Evolutionary conservation across 2,113 vertebrate species (phyloP).

Genomic region (Felis chaus): DNA sequence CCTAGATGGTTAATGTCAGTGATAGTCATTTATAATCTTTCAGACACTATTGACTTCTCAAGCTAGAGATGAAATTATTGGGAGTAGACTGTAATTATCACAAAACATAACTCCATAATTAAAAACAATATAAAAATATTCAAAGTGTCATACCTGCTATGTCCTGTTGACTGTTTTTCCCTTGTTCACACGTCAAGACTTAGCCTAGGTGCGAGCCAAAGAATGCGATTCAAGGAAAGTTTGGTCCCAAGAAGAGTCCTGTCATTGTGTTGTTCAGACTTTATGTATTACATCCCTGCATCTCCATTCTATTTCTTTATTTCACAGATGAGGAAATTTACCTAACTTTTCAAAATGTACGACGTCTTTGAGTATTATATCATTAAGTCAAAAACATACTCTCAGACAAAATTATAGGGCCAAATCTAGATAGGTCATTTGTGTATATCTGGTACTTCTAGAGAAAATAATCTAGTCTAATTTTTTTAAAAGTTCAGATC

Average conservation of each 20-base stretch:
- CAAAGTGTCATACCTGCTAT: background rate
- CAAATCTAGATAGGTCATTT: background rate
- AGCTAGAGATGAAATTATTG: conserved; percentile 1
- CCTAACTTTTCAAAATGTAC: background rate
- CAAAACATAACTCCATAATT: background rate
- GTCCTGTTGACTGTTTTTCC: background rate
- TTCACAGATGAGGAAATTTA: background rate
- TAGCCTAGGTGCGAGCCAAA: background rate
- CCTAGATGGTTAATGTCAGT: background rate
- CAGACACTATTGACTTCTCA: background rate
- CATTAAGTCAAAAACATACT: background rate
- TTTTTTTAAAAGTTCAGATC: background rate
- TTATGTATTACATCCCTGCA: background rate
- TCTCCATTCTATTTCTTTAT: background rate
- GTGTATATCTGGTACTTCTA: background rate
- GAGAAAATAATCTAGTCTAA: background rate
- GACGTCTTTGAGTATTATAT: background rate
- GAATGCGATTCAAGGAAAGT: background rate
- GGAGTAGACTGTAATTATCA: background rate
- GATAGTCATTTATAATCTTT: background rate
- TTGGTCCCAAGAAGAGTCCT: background rate
- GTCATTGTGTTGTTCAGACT: background rate
- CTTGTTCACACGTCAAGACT: background rate
- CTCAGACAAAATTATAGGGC: background rate
- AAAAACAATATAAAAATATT: background rate